Evolutionary conservation across 1,140 invertebrate genomes (phyloP), one percentile per base, ranked within the genome.

Genomic region (Amyelois transitella): DNA sequence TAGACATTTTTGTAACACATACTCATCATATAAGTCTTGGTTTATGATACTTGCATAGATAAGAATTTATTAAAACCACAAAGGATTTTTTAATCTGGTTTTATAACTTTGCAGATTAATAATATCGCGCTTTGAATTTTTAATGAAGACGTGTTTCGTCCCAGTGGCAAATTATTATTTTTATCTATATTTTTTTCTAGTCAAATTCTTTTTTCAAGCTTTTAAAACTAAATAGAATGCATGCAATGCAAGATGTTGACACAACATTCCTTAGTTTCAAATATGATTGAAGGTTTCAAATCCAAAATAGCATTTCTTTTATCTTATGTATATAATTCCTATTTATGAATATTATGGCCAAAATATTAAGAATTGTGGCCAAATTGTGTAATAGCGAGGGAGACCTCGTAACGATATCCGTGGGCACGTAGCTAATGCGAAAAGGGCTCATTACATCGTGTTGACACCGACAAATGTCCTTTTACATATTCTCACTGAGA

Each of bases 401-500:
- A 56, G 54, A 38, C 14, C 25, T n/a, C n/a, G 57, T 59, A 32
- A 25, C 45, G 56, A 55, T 55, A 63, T 52, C 72, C 64, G 47
- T 59, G 60, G 60, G 65, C 67, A 70, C 68, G 64, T 72, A 68
- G 63, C 61, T 80, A 81, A 81, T 79, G 66, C 69, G 58, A 74
- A 73, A 75, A 64, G 65, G 76, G 70, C 80, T 86, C 81, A 84
- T 86, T 84, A 86, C 75, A 83, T 60, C 74, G 77, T 84, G 83
- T 86, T 86, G 83, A 86, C 81, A 83, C 73, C 79, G 79, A 84
- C 81, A 84, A 86, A 86, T 86, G 83, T 74, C 81, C 83, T 67
- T 84, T 86, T 86, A 86, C 83, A 86, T 86, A 86, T 86, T 86
- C 83, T 76, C 81, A 72, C 69, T 72, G 72, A 84, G 83, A 86